Evolutionary conservation across 2,888 invertebrate species (phyloP), one percentile per base, ranked within the genome.

Genomic region (Liodrosophila aerea): DNA sequence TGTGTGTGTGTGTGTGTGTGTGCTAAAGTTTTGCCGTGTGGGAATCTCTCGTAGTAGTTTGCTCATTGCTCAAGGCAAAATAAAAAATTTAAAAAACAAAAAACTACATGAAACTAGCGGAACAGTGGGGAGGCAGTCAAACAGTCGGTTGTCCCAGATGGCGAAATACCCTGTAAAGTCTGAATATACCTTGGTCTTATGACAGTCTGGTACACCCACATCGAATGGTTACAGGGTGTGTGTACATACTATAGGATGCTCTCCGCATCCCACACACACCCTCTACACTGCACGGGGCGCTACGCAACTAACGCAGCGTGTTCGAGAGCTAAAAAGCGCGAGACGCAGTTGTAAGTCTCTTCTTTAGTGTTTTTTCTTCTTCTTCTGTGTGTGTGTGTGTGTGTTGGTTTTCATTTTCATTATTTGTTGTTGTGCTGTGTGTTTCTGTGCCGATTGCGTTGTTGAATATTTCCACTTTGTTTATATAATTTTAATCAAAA

Each of bases 401-500:
- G n/a, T n/a, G n/a, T 67, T 52, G 53, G 47, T 70, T 75, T 69
- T 70, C 61, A 69, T 75, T 76, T 85, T 83, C 66, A 62, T 73
- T 83, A 76, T 80, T 76, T 75, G 59, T 54, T 57, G 44, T 66
- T 63, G 40, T 60, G 53, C 51, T 73, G 75, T 78, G 67, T 73
- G 60, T 71, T 80, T 76, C 62, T 84, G 72, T 75, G 78, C 75
- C 76, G 86, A 85, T 87, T 87, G 81, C 86, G 78, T 71, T 77
- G 86, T 73, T 80, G 80, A 83, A 82, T 87, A 80, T 85, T 86
- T 85, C 80, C 71, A 85, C 84, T 87, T 86, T 87, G 86, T 87
- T 87, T 87, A 87, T 81, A 85, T 86, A 86, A 85, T 87, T 85
- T 83, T 74, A 86, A 85, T 78, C 68, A 85, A 86, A 78, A 81